phyloP scores from a whole-genome alignment of 2,113 vertebrate species.

The Pollachius pollachius region DNA sequence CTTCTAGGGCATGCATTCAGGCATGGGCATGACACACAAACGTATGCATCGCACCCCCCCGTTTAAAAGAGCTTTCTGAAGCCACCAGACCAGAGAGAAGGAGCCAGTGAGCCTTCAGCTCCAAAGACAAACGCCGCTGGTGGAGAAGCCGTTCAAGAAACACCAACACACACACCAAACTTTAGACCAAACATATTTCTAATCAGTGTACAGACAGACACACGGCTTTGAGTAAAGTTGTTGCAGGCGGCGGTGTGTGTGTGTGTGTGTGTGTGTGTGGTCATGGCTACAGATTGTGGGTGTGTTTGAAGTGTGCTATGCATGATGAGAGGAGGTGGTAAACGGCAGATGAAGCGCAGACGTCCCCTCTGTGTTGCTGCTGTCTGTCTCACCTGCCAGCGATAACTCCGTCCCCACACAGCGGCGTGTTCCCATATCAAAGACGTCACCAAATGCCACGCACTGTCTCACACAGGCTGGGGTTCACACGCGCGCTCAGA shows the following conservation, averaged over 20 bases:
- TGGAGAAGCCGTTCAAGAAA: background rate
- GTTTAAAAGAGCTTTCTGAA: background rate
- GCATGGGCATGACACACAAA: slow-evolving; percentile 39
- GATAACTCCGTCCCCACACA: slow-evolving; percentile 61
- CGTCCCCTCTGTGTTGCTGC: slow-evolving; percentile 50
- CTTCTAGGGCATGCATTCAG: slow-evolving; percentile 30
- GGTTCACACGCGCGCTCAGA: slow-evolving; percentile 53
- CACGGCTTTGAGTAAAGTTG: slow-evolving; percentile 51
- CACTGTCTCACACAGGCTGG: slow-evolving; percentile 61
- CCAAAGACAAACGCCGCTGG: too few species aligned
- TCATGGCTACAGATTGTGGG: slow-evolving; percentile 56
- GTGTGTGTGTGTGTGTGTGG: slow-evolving; percentile 16
- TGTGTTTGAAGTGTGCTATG: slow-evolving; percentile 58
- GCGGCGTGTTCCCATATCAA: slow-evolving; percentile 68
- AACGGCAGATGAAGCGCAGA: slow-evolving; percentile 68
- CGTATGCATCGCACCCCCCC: slow-evolving; percentile 40
- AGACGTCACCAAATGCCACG: slow-evolving; percentile 70
- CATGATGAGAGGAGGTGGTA: slow-evolving; percentile 69
- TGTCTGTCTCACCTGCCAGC: slow-evolving; percentile 68
- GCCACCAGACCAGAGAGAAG: too few species aligned
- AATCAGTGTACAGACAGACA: slow-evolving; percentile 5
- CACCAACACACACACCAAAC: slow-evolving; percentile 17
- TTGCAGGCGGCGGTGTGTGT: background rate
- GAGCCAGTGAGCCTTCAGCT: too few species aligned
- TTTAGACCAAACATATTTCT: slow-evolving; percentile 41